A percentile compares a stretch with the other conserved stretches of the same genome.
phyloP scores from a whole-genome alignment of 2,113 vertebrate genomes.

The Cottus gobio region DNA sequence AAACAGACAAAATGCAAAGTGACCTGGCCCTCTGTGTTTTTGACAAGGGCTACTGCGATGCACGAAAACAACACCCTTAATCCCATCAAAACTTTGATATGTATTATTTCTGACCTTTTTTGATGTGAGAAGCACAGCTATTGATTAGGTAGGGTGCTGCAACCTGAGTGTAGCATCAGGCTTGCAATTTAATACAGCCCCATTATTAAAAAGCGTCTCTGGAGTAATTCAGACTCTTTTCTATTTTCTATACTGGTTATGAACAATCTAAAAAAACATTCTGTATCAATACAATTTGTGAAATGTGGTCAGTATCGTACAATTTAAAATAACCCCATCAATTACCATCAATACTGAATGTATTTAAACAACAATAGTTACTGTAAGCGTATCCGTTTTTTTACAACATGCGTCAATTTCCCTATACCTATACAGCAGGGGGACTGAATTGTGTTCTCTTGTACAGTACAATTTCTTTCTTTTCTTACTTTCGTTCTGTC shows the following conservation, averaged over 20 bases:
- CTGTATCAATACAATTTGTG: background rate
- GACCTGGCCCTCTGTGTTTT: constrained; percentile 12
- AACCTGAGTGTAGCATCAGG: constrained; percentile 10
- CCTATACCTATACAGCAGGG: background rate
- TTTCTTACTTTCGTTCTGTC: background rate
- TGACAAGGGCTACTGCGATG: constrained; percentile 3
- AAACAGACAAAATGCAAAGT: constrained; percentile 47
- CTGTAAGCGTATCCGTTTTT: background rate
- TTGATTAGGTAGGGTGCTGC: background rate
- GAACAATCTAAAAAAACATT: background rate
- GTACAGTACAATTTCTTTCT: background rate
- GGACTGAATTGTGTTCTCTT: background rate
- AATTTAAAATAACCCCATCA: background rate
- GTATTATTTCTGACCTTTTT: background rate
- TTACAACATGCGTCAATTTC: background rate
- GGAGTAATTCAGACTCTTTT: background rate
- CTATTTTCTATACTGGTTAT: background rate
- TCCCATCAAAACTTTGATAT: background rate
- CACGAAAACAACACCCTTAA: background rate
- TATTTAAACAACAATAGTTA: background rate
- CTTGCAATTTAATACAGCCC: constrained; percentile 6
- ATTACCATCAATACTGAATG: background rate
- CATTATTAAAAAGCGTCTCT: background rate
- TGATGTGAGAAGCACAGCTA: background rate
- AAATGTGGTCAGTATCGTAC: background rate